Percentiles rank a stretch among this genome's conserved stretches.
These are phyloP conservation scores for Penaeus monodon DNA, from an alignment of 2,888 invertebrate species.

Conservation along the genomic window DNA sequence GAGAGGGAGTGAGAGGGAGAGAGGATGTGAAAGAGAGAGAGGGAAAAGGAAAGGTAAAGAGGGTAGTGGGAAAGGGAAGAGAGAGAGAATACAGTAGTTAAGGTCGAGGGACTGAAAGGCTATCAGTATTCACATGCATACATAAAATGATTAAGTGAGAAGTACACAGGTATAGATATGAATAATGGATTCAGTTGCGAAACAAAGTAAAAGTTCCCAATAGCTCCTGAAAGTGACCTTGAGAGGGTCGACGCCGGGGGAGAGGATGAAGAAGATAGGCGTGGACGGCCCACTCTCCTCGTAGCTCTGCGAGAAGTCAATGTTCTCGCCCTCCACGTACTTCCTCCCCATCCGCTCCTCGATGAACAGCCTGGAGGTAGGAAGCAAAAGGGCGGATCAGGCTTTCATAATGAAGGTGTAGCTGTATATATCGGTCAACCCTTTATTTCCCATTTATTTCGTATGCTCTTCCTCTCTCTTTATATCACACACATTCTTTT, in stretches of 20 bases:
- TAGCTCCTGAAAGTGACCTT: conserved; percentile 75
- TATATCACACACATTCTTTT: too few species aligned
- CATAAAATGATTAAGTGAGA: too few species aligned
- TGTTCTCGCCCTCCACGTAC: conserved; percentile 89
- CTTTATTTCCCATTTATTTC: too few species aligned
- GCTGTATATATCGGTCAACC: too few species aligned
- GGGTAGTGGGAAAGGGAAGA: neutral
- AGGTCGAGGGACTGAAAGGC: too few species aligned
- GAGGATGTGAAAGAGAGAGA: neutral
- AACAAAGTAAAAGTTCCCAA: too few species aligned
- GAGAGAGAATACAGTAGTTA: neutral
- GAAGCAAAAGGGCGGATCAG: neutral
- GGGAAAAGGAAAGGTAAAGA: too few species aligned
- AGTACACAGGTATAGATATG: too few species aligned
- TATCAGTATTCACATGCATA: too few species aligned
- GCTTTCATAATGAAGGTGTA: neutral
- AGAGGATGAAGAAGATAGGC: conserved; percentile 95
- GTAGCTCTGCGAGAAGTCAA: conserved; percentile 92
- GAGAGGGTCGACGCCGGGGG: conserved; percentile 95
- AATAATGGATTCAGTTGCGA: too few species aligned
- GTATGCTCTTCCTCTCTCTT: too few species aligned
- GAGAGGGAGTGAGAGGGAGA: neutral
- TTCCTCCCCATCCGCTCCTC: conserved; percentile 93
- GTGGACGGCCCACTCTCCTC: conserved; percentile 92
- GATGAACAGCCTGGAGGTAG: conserved; percentile 82